These are phyloP conservation scores for Lepetodrilus schrolli DNA, from an alignment of 2,888 invertebrate species.

Conservation along the genomic window DNA sequence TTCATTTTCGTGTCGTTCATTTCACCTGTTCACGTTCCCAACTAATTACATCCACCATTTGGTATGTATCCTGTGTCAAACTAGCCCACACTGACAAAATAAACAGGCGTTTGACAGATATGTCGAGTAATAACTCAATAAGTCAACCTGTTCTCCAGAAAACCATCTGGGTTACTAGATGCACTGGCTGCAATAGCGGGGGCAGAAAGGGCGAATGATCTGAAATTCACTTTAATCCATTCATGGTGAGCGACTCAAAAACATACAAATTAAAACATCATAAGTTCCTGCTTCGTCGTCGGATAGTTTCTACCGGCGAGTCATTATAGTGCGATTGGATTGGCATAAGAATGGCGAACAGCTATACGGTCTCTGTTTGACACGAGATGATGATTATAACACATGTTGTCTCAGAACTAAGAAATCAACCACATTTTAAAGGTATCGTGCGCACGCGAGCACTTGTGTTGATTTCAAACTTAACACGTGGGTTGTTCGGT, in stretches of 20 bases:
- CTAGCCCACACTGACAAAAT: slow-evolving; percentile 17
- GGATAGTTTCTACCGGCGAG: not conserved
- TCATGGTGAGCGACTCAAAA: not conserved
- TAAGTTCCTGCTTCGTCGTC: not conserved
- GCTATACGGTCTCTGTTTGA: not conserved
- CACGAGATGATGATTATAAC: slow-evolving; percentile 8
- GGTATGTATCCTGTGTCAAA: slow-evolving; percentile 12
- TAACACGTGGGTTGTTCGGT: slow-evolving; percentile 6
- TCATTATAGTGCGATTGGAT: slow-evolving; percentile 24
- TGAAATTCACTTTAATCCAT: slow-evolving; percentile 17
- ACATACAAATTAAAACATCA: slow-evolving; percentile 28
- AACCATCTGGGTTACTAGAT: not conserved
- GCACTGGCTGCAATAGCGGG: not conserved
- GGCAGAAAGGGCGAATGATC: not conserved
- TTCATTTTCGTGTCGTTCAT: not conserved
- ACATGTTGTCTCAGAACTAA: not conserved
- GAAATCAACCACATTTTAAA: slow-evolving; percentile 22
- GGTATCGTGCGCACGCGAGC: slow-evolving; percentile 22
- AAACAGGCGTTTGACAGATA: slow-evolving; percentile 8
- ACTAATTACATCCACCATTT: slow-evolving; percentile 3
- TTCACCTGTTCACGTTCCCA: slow-evolving; percentile 4
- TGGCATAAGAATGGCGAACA: not conserved
- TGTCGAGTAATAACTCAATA: slow-evolving; percentile 8
- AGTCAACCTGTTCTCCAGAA: slow-evolving; percentile 4
- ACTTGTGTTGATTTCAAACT: slow-evolving; percentile 27